Base-by-base conservation (phyloP, 2,888 invertebrate genomes). In the Phortica magna region DNA sequence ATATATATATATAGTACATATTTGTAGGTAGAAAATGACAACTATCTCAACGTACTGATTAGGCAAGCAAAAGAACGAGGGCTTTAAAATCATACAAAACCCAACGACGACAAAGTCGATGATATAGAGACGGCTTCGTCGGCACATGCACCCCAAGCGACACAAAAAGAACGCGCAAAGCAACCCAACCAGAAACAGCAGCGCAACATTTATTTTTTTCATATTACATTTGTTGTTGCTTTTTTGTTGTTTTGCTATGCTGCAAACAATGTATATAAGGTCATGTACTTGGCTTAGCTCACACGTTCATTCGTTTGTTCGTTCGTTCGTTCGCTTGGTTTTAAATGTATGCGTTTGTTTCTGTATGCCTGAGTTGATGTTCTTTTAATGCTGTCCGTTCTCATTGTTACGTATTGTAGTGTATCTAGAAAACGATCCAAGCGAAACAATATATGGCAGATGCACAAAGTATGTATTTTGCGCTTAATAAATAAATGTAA, bases 381-480 rank as follows among this genome's bases (percentile, higher is more conserved):
- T 31, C 31, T 31, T 31, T 31, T 31, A 31, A 31, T 31, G 31
- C 3, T 31, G 31, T 4, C 31, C 17, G n/a, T n/a, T 17, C 55
- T n/a, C 55, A 55, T 17, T 55, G 17, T 55, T 14, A 55, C 17
- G 2, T 55, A 17, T 14, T 55, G 39, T 41, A 65, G 65, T 41
- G 65, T 65, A 65, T 65, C 17, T n/a, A n/a, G 3, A 65, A 65
- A 42, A 65, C 65, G 42, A 42, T 31, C 17, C 42, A 65, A 65
- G 65, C 65, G 65, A 31, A 41, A 65, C 65, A 65, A 41, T 5
- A 22, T 5, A n/a, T 31, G 31, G 41, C 39, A 65, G 65, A 65
- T 65, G 41, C 65, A 65, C 64, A 12, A 39, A 39, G 31, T 14
- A n/a, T 53, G 7, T 31, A 53, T 3, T 14, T 53, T 53, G 53